A percentile compares a stretch with the other conserved stretches of the same genome.
These are phyloP conservation scores for Chlamydotis undulata DNA, from an alignment of 2,113 vertebrate species.

Conservation along the genomic window DNA sequence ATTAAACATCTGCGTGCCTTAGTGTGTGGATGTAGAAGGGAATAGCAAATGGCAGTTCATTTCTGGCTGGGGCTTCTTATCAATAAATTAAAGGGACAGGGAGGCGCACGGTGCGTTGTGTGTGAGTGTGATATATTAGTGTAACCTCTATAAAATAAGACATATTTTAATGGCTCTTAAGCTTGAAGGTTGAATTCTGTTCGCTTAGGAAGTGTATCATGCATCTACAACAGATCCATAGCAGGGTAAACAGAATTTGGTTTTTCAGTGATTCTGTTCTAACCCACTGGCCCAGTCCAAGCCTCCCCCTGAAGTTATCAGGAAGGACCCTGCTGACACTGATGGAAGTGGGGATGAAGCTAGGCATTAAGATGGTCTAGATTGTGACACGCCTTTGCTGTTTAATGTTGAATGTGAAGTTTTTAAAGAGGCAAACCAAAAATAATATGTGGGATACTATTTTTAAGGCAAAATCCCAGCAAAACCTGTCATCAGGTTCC, in stretches of 20 bases:
- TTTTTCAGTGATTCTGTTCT: not conserved
- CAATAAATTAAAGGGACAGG: not conserved
- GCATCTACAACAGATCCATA: not conserved
- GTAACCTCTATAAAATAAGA: not conserved
- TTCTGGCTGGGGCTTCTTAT: not conserved
- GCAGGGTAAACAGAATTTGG: not conserved
- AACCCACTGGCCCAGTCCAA: not conserved
- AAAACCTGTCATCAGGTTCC: conserved; percentile 22
- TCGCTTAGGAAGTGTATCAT: not conserved
- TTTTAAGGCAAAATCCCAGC: conserved; percentile 25
- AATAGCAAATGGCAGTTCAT: not conserved
- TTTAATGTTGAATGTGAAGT: not conserved
- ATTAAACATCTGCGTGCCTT: not conserved
- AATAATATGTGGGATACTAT: not conserved
- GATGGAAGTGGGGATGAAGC: not conserved
- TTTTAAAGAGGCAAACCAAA: not conserved
- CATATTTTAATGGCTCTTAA: not conserved
- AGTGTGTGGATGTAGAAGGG: not conserved
- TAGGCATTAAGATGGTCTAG: not conserved
- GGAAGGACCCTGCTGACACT: not conserved
- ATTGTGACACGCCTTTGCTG: not conserved
- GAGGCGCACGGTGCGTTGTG: not conserved
- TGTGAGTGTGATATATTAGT: not conserved
- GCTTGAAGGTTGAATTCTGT: not conserved
- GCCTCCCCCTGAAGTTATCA: not conserved